These are phyloP conservation scores for Brachynemurus nebulosus DNA, from an alignment of 2,888 invertebrate species.

Conservation along the genomic window DNA sequence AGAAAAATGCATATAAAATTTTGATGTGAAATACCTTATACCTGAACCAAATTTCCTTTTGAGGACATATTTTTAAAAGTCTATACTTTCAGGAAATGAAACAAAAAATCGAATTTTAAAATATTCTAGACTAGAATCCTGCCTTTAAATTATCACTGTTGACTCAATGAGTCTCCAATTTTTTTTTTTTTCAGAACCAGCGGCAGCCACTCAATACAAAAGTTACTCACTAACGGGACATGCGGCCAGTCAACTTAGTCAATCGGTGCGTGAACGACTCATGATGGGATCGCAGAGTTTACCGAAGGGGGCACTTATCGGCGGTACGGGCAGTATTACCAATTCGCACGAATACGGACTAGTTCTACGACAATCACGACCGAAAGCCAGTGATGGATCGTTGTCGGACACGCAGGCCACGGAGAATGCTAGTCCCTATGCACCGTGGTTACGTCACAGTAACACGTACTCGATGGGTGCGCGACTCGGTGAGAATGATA, in stretches of 20 bases:
- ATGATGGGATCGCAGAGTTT: slow-evolving; percentile 76
- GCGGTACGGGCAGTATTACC: slow-evolving; percentile 6
- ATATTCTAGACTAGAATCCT: too few species aligned
- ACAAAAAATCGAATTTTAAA: too few species aligned
- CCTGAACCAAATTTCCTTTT: too few species aligned
- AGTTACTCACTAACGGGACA: slow-evolving; percentile 76
- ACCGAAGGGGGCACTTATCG: slow-evolving; percentile 43
- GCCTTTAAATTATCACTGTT: too few species aligned
- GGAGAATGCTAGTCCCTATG: slow-evolving; percentile 70
- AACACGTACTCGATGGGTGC: slow-evolving; percentile 61
- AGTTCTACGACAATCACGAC: slow-evolving; percentile 29
- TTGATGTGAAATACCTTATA: too few species aligned
- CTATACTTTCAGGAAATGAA: too few species aligned
- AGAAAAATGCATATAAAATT: too few species aligned
- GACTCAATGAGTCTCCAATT: too few species aligned
- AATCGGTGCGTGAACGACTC: slow-evolving; percentile 70
- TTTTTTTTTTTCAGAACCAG: too few species aligned
- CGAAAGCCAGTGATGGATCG: slow-evolving; percentile 56
- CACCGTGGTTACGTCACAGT: slow-evolving; percentile 74
- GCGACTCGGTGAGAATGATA: slow-evolving; percentile 78
- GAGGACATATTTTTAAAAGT: too few species aligned
- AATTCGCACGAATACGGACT: slow-evolving; percentile 29
- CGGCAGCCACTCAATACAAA: slow-evolving; percentile 69
- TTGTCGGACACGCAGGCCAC: slow-evolving; percentile 76
- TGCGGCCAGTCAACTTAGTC: slow-evolving; percentile 73